Percentiles rank a stretch among this genome's conserved stretches.
These are phyloP conservation scores for Hylaea fasciaria DNA, from an alignment of 2,888 invertebrate species.

Conservation along the genomic window DNA sequence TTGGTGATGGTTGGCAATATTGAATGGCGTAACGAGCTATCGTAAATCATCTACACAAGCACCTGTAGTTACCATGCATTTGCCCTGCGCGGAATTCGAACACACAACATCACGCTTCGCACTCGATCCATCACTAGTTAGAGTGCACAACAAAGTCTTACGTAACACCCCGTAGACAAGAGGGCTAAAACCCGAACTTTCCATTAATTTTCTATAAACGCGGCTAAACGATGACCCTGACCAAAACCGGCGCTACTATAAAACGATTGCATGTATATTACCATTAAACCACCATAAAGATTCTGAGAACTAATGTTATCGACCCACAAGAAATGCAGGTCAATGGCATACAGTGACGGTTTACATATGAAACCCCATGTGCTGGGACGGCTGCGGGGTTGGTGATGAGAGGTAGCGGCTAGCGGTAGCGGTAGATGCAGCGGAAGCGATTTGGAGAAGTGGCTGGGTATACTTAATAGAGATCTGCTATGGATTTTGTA, in stretches of 20 bases:
- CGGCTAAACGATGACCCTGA: constrained; percentile 15
- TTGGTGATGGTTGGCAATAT: too few species aligned
- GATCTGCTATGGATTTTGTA: too few species aligned
- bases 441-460: constrained; percentile 16
- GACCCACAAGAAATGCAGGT: constrained; percentile 37
- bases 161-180: too few species aligned
- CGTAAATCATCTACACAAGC: too few species aligned
- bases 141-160: too few species aligned
- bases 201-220: neutral
- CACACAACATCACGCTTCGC: too few species aligned
- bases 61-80: too few species aligned
- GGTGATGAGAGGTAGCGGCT: constrained; percentile 9
- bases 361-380: constrained; percentile 37
- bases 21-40: too few species aligned
- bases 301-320: constrained; percentile 36
- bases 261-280: constrained; percentile 38
- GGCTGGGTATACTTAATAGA: too few species aligned
- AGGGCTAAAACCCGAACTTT: too few species aligned
- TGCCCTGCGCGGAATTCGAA: too few species aligned
- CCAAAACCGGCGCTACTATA: constrained; percentile 20
- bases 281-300: constrained; percentile 48
- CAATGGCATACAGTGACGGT: constrained; percentile 41
- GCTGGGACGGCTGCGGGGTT: constrained; percentile 4
- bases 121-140: too few species aligned
- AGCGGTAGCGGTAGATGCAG: constrained; percentile 18